phyloP scores from a whole-genome alignment of 2,113 vertebrate genomes.

The Ciconia maguari region DNA sequence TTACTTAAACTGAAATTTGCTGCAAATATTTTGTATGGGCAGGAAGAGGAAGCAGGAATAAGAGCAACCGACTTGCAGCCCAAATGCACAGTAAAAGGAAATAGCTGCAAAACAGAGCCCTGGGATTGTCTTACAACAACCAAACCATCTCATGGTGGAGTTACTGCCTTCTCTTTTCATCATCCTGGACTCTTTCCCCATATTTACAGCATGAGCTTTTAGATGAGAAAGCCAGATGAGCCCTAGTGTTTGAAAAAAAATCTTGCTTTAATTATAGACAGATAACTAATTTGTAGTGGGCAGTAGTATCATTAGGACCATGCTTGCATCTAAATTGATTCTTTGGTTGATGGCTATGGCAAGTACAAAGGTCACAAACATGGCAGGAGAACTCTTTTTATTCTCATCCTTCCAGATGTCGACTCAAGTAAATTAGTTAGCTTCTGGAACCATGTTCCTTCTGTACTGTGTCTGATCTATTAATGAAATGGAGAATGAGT shows the following conservation, averaged over 20 bases:
- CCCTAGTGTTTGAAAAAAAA: not conserved
- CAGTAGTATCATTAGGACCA: not conserved
- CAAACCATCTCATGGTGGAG: rapidly evolving
- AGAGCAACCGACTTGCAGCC: not conserved
- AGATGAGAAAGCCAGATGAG: not conserved
- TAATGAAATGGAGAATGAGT: not conserved
- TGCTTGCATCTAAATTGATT: not conserved
- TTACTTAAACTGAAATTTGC: not conserved
- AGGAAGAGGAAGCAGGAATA: not conserved
- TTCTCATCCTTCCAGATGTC: not conserved
- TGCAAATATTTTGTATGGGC: not conserved
- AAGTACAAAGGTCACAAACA: not conserved
- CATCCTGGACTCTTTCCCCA: not conserved
- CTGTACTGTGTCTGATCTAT: not conserved
- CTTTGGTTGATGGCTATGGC: not conserved
- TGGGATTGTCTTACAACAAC: not conserved
- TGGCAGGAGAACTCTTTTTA: not conserved
- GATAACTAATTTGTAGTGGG: not conserved
- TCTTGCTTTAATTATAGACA: not conserved
- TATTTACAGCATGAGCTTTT: not conserved
- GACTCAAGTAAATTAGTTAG: not conserved
- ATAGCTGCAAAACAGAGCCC: not conserved
- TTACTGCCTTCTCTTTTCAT: not conserved
- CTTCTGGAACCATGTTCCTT: not conserved
- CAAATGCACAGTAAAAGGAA: not conserved